Evolutionary conservation across 1,140 invertebrate genomes (phyloP).

Genomic region (Spodoptera litura): DNA sequence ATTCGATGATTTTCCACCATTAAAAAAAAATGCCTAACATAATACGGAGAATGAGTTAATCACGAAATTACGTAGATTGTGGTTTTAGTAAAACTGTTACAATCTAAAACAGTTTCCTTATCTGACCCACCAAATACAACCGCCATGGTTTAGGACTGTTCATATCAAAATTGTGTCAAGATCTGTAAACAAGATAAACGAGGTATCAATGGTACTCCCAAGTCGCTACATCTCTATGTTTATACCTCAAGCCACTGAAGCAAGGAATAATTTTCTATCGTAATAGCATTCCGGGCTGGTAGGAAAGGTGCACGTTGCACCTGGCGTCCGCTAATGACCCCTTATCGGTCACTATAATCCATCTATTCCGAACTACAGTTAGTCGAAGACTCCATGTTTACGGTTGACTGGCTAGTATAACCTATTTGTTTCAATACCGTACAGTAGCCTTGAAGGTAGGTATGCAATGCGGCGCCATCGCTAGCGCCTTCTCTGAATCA

Average conservation of each 20-base stretch:
- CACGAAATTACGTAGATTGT: background rate
- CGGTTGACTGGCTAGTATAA: constrained; percentile 45
- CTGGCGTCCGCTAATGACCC: constrained; percentile 49
- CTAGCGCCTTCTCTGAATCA: constrained; percentile 48
- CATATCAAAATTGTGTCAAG: constrained; percentile 80
- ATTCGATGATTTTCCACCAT: too few relatives aligned
- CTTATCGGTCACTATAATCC: constrained; percentile 46
- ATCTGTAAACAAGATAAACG: constrained; percentile 78
- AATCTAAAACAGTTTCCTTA: constrained; percentile 23
- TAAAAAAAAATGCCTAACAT: too few relatives aligned
- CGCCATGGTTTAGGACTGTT: constrained; percentile 60
- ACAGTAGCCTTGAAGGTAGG: constrained; percentile 44
- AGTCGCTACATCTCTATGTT: constrained; percentile 6
- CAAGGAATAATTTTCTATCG: background rate
- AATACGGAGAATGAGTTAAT: constrained; percentile 4
- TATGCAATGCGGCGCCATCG: constrained; percentile 28
- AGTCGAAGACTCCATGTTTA: constrained; percentile 47
- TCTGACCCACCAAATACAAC: constrained; percentile 47
- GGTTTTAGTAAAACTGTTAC: constrained; percentile 11
- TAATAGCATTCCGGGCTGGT: constrained; percentile 2
- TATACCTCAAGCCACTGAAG: background rate
- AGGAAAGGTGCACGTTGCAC: constrained; percentile 43
- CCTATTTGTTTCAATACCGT: constrained; percentile 46
- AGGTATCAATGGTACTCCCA: constrained; percentile 19
- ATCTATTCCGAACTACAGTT: constrained; percentile 38